A percentile compares a stretch with the other conserved stretches of the same genome.
phyloP scores from a whole-genome alignment of 2,113 vertebrate species.

The Mellivora capensis region DNA sequence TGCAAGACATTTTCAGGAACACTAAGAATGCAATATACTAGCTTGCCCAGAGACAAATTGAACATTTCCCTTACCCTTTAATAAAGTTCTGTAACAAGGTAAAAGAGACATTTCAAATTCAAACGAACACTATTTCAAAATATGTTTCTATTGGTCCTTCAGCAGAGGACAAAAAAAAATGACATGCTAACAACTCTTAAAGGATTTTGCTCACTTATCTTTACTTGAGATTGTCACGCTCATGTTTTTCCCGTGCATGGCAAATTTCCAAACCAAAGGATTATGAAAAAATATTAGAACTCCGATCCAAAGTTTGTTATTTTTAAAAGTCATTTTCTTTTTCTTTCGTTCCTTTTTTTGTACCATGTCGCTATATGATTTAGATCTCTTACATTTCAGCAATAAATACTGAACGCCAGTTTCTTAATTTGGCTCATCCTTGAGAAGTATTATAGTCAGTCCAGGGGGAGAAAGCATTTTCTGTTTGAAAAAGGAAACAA shows the following conservation, averaged over 20 bases:
- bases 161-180: not conserved
- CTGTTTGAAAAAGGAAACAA: constrained; percentile 26
- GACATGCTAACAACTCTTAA: not conserved
- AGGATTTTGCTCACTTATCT: not conserved
- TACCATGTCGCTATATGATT: not conserved
- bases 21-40: not conserved
- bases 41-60: not conserved
- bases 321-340: constrained; percentile 32
- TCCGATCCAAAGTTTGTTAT: constrained; percentile 19
- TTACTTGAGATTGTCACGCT: constrained; percentile 2
- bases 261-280: constrained; percentile 47
- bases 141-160: not conserved
- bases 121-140: constrained; percentile 15
- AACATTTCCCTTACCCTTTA: constrained; percentile 3
- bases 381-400: constrained; percentile 22
- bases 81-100: not conserved
- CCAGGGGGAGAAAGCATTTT: not conserved
- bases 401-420: constrained; percentile 20
- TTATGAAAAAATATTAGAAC: constrained; percentile 49
- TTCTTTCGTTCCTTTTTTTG: not conserved
- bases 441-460: constrained; percentile 3
- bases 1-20: constrained; percentile 27
- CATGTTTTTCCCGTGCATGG: constrained; percentile 12
- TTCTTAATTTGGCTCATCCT: constrained; percentile 21
- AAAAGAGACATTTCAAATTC: constrained; percentile 28